Evolutionary conservation across 1,140 invertebrate genomes (phyloP), one percentile per base, ranked within the genome.

Genomic region (Ephestia elutella): DNA sequence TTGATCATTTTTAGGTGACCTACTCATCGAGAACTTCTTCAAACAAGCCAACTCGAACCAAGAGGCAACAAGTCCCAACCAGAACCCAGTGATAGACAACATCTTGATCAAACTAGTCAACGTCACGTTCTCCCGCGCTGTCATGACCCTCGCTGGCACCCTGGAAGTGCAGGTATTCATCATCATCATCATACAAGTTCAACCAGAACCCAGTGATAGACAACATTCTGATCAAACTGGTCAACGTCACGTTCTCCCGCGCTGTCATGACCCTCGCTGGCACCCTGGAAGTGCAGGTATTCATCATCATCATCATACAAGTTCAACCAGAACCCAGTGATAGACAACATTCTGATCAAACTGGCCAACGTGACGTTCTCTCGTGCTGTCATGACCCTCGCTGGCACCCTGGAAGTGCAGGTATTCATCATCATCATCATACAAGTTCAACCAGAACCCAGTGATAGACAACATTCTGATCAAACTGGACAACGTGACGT

Each of bases 11-110:
- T 7, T 65, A 91, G 94, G 95, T 58, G 91, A 94, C 71, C 80
- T 97, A 9, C 90, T 90, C 4, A 91, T 96, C 18, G 93, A 95
- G 73, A 96, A 96, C 72, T 94, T 95, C 82, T 95, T 96, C 86
- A 94, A 94, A 73, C 92, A 92, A 60, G 85, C 84, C 75, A 82
- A 76, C 50, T 57, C 73, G 0, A 71, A 67, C 30, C 71, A 78
- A 9, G 82, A 85, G 10, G 63, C 69, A 30, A 70, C 58, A n/a
- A 73, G 72, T 15, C 77, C 78, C 0, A 56, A 73, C 0, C 70
- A 75, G n/a, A 73, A 65, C 51, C 90, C 82, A 61, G 82, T 91
- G 13, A 90, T 94, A 13, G 94, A 95, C 69, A 95, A 95, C 72
- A 91, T 94, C 61, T 78, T 95, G 32, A 76, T 93, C 30, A 93